These are phyloP conservation scores for Leptoclinus maculatus DNA, from an alignment of 2,797 vertebrate genomes.

Conservation along the genomic window DNA sequence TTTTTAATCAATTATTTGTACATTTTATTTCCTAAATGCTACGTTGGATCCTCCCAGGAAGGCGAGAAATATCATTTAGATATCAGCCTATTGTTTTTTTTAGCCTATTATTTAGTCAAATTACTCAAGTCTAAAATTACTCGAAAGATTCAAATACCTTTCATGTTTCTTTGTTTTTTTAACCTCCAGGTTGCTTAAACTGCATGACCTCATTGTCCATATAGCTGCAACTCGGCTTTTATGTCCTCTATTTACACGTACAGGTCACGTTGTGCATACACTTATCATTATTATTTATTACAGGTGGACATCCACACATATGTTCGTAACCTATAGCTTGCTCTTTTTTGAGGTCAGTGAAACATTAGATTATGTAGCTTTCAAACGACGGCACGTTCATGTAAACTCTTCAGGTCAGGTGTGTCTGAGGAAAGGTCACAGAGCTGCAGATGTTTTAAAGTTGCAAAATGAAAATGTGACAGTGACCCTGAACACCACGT, in stretches of 20 bases:
- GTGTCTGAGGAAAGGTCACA: not conserved
- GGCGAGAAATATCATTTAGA: too few species aligned
- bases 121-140: not conserved
- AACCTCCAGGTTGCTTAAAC: not conserved
- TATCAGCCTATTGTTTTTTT: too few species aligned
- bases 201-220: not conserved
- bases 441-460: not conserved
- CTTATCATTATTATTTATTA: not conserved
- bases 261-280: not conserved
- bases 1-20: not conserved
- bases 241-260: not conserved
- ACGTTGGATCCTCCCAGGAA: not conserved
- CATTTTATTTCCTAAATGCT: not conserved
- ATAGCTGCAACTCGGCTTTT: not conserved
- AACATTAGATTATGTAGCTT: not conserved
- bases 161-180: not conserved
- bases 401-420: not conserved
- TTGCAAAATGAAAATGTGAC: not conserved
- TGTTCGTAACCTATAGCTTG: not conserved
- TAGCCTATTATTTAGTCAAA: not conserved
- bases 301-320: not conserved
- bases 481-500: not conserved
- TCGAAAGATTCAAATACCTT: not conserved
- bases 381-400: not conserved
- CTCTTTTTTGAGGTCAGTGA: not conserved